Evolutionary conservation across 2,888 invertebrate species (phyloP).

Genomic region (Ceramica pisi): DNA sequence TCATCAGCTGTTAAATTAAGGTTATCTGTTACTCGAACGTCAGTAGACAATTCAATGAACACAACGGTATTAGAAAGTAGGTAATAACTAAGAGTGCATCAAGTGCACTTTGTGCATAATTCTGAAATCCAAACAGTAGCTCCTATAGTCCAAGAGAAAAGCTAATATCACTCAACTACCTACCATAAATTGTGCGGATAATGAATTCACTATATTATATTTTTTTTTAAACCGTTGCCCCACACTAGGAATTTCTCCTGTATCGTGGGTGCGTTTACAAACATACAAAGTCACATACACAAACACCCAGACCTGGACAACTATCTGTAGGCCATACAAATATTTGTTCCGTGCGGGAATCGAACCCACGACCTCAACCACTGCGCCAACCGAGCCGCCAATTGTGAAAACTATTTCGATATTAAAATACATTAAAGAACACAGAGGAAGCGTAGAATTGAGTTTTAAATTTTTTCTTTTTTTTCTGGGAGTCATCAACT

Average conservation of each 20-base stretch:
- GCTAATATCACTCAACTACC: not conserved
- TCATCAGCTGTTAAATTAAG: conserved; percentile 16
- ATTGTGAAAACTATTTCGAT: not conserved
- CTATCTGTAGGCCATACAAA: too few species aligned
- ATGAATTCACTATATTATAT: not conserved
- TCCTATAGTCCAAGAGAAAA: not conserved
- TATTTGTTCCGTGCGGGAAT: too few species aligned
- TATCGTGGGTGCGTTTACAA: too few species aligned
- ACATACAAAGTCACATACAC: too few species aligned
- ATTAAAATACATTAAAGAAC: conserved; percentile 12
- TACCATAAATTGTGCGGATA: not conserved
- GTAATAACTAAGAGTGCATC: not conserved
- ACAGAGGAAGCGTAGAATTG: not conserved
- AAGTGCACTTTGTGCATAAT: not conserved
- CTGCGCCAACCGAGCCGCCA: too few species aligned
- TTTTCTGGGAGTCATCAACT: not conserved
- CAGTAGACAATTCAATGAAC: not conserved
- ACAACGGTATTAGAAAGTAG: not conserved
- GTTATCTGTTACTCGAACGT: not conserved
- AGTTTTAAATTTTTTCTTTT: not conserved
- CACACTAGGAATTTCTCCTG: too few species aligned
- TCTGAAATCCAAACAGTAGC: not conserved
- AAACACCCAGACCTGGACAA: too few species aligned
- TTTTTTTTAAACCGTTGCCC: too few species aligned
- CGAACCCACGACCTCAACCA: too few species aligned